These are phyloP conservation scores for Drosophila nannoptera DNA, from an alignment of 1,140 invertebrate species.

Conservation along the genomic window DNA sequence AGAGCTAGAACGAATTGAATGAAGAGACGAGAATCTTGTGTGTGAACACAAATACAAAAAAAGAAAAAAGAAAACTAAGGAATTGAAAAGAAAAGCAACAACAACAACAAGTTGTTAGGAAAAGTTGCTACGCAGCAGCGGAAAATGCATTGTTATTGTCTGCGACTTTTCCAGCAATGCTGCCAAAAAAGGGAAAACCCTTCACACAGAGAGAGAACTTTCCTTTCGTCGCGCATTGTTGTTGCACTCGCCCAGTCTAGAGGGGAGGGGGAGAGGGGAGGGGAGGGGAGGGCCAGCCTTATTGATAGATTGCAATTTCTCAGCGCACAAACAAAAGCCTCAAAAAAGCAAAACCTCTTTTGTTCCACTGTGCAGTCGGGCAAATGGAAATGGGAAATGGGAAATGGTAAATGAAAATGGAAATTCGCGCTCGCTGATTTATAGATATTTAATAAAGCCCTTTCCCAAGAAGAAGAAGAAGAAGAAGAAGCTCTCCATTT, in stretches of 20 bases:
- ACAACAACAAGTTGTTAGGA: conserved; percentile 59
- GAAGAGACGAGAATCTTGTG: too few relatives aligned
- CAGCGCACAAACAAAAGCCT: conserved; percentile 43
- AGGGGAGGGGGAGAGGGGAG: not conserved
- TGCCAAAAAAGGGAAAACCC: conserved; percentile 31
- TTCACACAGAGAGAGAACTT: conserved; percentile 27
- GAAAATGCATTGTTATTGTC: conserved; percentile 34
- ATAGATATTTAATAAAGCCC: conserved; percentile 70
- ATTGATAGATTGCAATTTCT: conserved; percentile 74
- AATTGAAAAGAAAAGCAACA: conserved; percentile 3
- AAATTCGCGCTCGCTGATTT: conserved; percentile 62
- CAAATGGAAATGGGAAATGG: conserved; percentile 47
- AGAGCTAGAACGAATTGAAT: too few relatives aligned
- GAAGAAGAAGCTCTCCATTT: conserved; percentile 26
- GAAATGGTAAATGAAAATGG: conserved; percentile 48
- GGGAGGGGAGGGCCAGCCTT: conserved; percentile 40
- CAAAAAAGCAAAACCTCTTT: conserved; percentile 48
- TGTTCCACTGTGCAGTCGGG: conserved; percentile 44
- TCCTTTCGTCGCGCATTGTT: conserved; percentile 20
- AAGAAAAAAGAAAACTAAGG: conserved; percentile 31
- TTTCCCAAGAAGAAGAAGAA: conserved; percentile 48
- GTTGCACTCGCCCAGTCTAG: conserved; percentile 35
- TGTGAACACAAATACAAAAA: conserved; percentile 29
- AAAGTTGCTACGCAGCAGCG: conserved; percentile 53
- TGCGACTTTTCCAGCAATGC: conserved; percentile 10